Percentiles rank a stretch among this genome's conserved stretches.
phyloP scores from a whole-genome alignment of 2,888 invertebrate genomes.

The Clepsis dumicolana region DNA sequence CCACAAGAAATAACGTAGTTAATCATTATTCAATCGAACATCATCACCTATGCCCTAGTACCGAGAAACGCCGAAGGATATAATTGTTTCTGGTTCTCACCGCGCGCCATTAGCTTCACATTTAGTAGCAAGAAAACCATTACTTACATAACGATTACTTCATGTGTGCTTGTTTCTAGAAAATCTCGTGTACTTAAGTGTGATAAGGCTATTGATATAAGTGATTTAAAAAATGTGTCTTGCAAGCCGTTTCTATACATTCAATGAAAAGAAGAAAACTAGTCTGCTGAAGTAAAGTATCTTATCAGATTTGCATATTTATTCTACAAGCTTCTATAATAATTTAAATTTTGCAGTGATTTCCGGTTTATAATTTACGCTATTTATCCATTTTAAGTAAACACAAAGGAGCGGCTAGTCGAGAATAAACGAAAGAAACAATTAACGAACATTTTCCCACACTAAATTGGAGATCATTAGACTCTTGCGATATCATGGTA shows the following conservation, averaged over 20 bases:
- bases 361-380: background rate
- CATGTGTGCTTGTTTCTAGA: slow-evolving; percentile 37
- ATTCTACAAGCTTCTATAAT: background rate
- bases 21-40: background rate
- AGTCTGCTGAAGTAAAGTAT: background rate
- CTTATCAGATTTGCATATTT: background rate
- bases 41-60: slow-evolving; percentile 9
- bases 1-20: background rate
- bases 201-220: slow-evolving; percentile 3
- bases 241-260: background rate
- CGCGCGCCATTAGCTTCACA: slow-evolving; percentile 27
- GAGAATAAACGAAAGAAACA: background rate
- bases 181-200: slow-evolving; percentile 6
- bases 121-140: slow-evolving; percentile 37
- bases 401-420: background rate
- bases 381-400: background rate
- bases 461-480: slow-evolving; percentile 12
- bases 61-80: slow-evolving; percentile 39
- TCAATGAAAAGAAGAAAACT: background rate
- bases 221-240: background rate
- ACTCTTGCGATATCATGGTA: slow-evolving; percentile 4
- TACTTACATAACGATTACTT: slow-evolving; percentile 40
- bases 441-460: background rate
- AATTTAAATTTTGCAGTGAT: background rate
- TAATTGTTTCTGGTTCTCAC: slow-evolving; percentile 42